phyloP scores from a whole-genome alignment of 2,113 vertebrate species.

The Pterocles orientalis region DNA sequence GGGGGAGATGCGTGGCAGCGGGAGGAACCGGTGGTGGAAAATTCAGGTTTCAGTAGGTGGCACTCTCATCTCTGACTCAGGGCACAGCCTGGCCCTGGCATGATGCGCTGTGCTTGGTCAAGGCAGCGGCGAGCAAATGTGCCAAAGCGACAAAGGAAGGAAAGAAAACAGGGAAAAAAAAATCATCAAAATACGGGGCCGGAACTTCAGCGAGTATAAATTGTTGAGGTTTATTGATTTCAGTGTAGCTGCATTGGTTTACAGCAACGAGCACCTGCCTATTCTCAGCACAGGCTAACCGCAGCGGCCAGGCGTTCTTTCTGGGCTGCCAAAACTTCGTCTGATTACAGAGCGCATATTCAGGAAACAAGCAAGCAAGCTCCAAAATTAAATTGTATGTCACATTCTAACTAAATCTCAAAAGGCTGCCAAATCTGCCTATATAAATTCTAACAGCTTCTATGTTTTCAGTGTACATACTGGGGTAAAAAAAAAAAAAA shows the following conservation, averaged over 20 bases:
- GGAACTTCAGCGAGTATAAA: neutral
- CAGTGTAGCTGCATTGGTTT: neutral
- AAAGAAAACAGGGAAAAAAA: neutral
- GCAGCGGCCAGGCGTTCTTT: neutral
- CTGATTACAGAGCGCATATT: neutral
- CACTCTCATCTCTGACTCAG: slow-evolving; percentile 14
- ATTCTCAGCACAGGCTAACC: neutral
- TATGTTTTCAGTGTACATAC: neutral
- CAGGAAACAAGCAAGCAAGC: neutral
- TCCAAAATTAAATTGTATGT: neutral
- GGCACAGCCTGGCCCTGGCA: neutral
- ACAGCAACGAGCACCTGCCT: neutral
- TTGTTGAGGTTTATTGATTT: slow-evolving; percentile 12
- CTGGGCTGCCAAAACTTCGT: neutral
- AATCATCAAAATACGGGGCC: neutral
- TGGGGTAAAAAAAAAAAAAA: neutral
- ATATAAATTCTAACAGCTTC: neutral
- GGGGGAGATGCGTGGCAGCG: neutral
- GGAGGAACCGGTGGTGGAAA: neutral
- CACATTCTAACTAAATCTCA: neutral
- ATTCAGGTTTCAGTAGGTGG: slow-evolving; percentile 29
- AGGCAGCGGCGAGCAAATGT: neutral
- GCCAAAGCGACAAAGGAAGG: neutral
- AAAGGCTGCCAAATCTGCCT: neutral
- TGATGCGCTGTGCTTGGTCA: neutral